Base-by-base conservation (phyloP, 64 coral and sea anemone genomes). In the Trachythela sp. region DNA sequence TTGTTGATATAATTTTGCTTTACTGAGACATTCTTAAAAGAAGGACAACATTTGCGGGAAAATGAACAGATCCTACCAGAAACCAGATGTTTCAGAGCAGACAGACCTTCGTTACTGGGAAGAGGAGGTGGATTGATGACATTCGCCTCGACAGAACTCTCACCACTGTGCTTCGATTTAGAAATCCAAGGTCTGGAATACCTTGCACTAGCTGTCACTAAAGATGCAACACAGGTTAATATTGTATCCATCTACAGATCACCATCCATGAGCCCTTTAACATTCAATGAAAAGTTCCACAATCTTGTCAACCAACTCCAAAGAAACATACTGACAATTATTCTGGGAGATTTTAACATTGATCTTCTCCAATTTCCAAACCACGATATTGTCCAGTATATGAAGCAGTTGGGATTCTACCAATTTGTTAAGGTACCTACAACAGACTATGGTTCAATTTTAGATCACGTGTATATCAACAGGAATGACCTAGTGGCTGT, bases 291-390 rank as follows among this genome's bases (percentile, higher is more conserved):
- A 22, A 59, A 59, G 54, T 59, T 59, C 18, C 54, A 59, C 14
- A 59, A 59, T 59, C 54, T 59, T 59, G 54, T 59, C 54, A 59
- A 59, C 54, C 54, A 59, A 59, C 54, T 59, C 15, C 15, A 59
- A 59, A 59, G 54, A 59, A 59, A 22, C 54, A 59, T 59, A 59
- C 54, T 59, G 54, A 59, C 54, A 59, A 59, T 59, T 59, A 59
- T 59, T 59, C 54, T 59, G 54, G 54, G 54, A 59, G 54, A 59
- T 59, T 59, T 59, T 59, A 59, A n/a, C 54, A 59, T 59, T 59
- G 54, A 59, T 22, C 54, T 59, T 59, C 54, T 59, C 54, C 54
- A 11, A 59, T 59, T 59, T 59, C 54, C 54, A 59, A 59, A 59
- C 54, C 54, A 59, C 54, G 54, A 59, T 59, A 59, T 59, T 59